Evolutionary conservation across 2,113 vertebrate species (phyloP).

Genomic region (Cathartes aura): DNA sequence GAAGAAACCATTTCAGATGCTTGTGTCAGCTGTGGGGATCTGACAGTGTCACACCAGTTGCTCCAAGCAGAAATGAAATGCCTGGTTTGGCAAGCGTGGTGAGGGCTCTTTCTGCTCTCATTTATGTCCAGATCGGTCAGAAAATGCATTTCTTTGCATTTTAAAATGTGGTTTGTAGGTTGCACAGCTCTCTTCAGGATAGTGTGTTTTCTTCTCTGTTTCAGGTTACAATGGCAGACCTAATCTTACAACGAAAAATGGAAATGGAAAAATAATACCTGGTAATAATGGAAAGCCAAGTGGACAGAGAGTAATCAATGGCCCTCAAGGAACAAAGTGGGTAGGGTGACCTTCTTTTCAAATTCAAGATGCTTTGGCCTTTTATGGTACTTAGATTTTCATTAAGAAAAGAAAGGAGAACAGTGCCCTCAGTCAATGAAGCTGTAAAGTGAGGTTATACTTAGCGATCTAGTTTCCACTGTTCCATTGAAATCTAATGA

Average conservation of each 20-base stretch:
- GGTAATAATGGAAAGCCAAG: slow-evolving; percentile 79
- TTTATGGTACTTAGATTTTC: background rate
- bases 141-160: background rate
- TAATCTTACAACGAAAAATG: slow-evolving; percentile 80
- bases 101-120: background rate
- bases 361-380: slow-evolving; percentile 21
- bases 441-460: background rate
- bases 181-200: background rate
- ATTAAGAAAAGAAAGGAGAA: background rate
- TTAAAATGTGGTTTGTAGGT: background rate
- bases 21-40: background rate
- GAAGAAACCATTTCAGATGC: background rate
- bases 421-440: background rate
- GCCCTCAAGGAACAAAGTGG: slow-evolving; percentile 96
- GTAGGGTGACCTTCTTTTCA: slow-evolving; percentile 82
- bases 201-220: background rate
- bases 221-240: slow-evolving; percentile 88
- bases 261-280: slow-evolving; percentile 78
- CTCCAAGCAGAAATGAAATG: background rate
- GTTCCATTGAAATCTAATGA: background rate
- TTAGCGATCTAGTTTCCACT: background rate
- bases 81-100: background rate
- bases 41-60: background rate
- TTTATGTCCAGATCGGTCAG: background rate
- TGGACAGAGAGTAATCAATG: slow-evolving; percentile 90